Conservation (phyloP, 2,113 vertebrate genomes). For the Petrocephalus zakoni region DNA sequence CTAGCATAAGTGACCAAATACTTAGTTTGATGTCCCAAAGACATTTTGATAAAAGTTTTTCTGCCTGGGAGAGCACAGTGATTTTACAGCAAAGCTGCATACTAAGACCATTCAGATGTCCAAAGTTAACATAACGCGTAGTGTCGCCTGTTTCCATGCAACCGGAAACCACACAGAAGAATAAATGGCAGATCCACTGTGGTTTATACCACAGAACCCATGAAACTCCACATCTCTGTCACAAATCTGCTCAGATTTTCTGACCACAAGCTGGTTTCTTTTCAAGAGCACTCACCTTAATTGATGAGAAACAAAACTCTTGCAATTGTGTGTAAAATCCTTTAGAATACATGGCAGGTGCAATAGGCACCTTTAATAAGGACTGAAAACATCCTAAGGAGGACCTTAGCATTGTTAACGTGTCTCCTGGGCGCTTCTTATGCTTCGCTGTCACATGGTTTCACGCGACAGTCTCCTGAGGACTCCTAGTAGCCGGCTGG, state of each 20-base stretch:
- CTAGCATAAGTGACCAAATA: not conserved
- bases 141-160: not conserved
- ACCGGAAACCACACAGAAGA: not conserved
- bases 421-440: not conserved
- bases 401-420: not conserved
- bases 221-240: not conserved
- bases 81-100: not conserved
- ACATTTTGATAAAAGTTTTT: not conserved
- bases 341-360: not conserved
- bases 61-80: not conserved
- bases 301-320: not conserved
- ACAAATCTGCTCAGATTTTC: not conserved
- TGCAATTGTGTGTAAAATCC: not conserved
- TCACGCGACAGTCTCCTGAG: not conserved
- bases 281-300: not conserved
- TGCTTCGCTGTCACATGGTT: not conserved
- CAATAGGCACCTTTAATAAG: not conserved
- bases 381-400: not conserved
- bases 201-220: not conserved
- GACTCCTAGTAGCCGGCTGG: not conserved
- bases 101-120: not conserved
- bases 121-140: not conserved
- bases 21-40: not conserved
- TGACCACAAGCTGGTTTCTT: not conserved
- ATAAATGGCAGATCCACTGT: not conserved